Evolutionary conservation across 2,797 vertebrate genomes (phyloP), one percentile per base, ranked within the genome.

Genomic region (Myotis daubentonii): DNA sequence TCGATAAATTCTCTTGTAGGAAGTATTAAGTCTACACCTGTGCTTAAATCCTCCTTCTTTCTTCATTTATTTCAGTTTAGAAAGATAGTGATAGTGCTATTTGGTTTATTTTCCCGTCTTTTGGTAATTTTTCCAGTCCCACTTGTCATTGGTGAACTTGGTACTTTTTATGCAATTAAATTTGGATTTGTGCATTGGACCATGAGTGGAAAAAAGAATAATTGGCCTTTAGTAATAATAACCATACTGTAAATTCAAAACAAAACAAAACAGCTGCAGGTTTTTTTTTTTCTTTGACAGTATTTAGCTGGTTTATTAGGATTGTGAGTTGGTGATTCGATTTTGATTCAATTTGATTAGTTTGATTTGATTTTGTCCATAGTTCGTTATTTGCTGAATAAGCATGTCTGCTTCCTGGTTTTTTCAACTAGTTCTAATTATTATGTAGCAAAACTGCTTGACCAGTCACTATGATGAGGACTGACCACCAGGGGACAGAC

Each of bases 341-440:
- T 55, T 55, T 6, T 97, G 51, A 57, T 97, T 97, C 92, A 2
- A 55, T 55, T 55, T 6, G 53, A 55, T 94, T 94, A 85, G 55
- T 96, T 93, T 96, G 68, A 82, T 95, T 96, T 22, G 19, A n/a
- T 97, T 97, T 96, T 94, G 90, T 96, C 85, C 92, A 0, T 95
- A 89, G 88, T 92, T 91, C 71, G 94, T 91, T 93, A 79, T 80
- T 87, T 80, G 94, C 95, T 92, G 79, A 93, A 33, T 94, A 95
- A 91, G 53, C 83, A 88, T 10, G 8, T 92, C 66, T 95, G 57
- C 33, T 93, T 95, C 79, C 83, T 92, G 70, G 28, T 89, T 93
- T 95, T 78, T 83, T 94, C 88, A 60, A 88, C 74, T 90, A 85
- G 70, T 94, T 88, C 80, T 95, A 78, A 76, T 94, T 97, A 94